Base-by-base conservation (phyloP, 2,113 vertebrate genomes). In the Vulpes lagopus region DNA sequence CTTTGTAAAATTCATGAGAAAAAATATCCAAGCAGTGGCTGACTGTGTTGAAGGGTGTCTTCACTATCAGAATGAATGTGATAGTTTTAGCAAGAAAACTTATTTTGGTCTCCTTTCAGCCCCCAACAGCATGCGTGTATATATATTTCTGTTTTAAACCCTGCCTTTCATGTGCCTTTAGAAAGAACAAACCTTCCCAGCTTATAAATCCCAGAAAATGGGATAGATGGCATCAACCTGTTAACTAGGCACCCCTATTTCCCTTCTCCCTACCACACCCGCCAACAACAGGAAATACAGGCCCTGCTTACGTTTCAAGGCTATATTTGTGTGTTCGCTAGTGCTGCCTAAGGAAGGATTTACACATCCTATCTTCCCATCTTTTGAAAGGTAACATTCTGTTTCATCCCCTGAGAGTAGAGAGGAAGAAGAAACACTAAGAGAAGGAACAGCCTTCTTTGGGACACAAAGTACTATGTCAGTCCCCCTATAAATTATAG, bases 1-100 rank as follows among this genome's bases (percentile, higher is more conserved):
- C 55, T 92, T 92, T 81, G 23, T 92, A 97, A 96, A 71, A 51
- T 55, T 5, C 71, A 30, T 76, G 60, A 89, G 83, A 69, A 89
- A 84, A 94, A 93, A 55, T 83, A 79, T 32, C 8, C 62, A 82
- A 62, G 53, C 22, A 86, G 10, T 86, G 65, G 53, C 32, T 93
- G 59, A 38, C 62, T 25, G 3, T 57, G 5, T 83, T 82, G 2
- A 76, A 87, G 55, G 3, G 14, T 87, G 2, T 62, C 67, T 89
- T 92, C 83, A 35, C 0, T 57, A 85, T 81, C 73, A 62, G 17
- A 73, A 22, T 65, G 35, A 38, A 79, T 30, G 2, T 43, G 49
- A 62, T 73, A 19, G 23, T 95, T 78, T 96, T 82, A 95, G 35
- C 69, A 62, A 74, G 78, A 89, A 87, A 80, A 2, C 19, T 93